Conservation (phyloP, 2,797 vertebrate genomes). For the Brotula barbata region DNA sequence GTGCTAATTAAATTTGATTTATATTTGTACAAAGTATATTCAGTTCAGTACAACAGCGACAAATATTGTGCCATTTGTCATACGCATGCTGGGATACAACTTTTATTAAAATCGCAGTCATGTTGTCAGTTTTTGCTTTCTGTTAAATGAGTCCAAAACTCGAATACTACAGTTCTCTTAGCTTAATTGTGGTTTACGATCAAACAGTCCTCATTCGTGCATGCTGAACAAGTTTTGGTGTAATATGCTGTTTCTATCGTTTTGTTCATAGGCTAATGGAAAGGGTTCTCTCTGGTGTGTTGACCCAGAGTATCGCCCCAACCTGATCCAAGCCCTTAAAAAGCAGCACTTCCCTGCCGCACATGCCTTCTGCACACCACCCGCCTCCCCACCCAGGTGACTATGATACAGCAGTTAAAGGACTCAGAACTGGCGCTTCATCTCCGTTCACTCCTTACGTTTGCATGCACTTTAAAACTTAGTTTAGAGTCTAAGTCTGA, state of each 20-base stretch:
- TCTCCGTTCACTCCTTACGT: conserved; percentile 6
- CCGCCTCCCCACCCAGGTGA: conserved; percentile 92
- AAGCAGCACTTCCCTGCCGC: conserved; percentile 95
- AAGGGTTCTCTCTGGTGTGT: conserved; percentile 99
- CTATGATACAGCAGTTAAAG: conserved; percentile 3
- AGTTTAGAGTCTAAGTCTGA: conserved; percentile 15
- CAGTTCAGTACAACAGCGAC: conserved; percentile 13
- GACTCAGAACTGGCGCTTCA: neutral
- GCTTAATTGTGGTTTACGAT: too few relatives aligned
- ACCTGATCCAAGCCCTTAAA: conserved; percentile 95
- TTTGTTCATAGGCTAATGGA: conserved; percentile 87
- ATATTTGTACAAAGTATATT: neutral
- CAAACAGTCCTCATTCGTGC: neutral
- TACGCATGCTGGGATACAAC: too few relatives aligned
- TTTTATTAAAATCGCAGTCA: too few relatives aligned
- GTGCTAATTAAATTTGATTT: neutral
- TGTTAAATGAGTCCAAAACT: too few relatives aligned
- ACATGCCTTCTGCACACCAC: conserved; percentile 91
- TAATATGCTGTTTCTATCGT: conserved; percentile 18
- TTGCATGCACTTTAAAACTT: neutral
- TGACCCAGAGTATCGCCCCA: conserved; percentile 97
- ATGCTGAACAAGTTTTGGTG: neutral
- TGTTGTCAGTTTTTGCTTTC: neutral
- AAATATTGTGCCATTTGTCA: conserved; percentile 1
- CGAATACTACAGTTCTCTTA: too few relatives aligned